Percentiles rank a stretch among this genome's conserved stretches.
Conservation (phyloP, 2,797 vertebrate genomes). For the Lutjanus argentimaculatus region DNA sequence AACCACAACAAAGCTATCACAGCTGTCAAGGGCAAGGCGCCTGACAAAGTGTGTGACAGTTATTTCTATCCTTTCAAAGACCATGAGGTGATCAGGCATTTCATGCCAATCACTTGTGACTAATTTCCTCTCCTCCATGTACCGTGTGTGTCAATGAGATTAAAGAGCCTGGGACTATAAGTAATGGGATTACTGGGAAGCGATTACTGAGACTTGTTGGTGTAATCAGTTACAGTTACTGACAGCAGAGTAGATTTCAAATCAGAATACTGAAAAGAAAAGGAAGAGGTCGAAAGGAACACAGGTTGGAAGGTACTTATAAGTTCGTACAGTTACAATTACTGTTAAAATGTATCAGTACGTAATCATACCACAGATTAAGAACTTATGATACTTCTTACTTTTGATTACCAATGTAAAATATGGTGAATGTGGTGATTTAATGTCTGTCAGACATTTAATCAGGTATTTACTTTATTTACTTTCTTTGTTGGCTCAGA, state of each 20-base stretch:
- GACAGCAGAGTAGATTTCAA: slow-evolving; percentile 9
- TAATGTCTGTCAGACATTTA: too few species aligned
- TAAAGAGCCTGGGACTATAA: slow-evolving; percentile 59
- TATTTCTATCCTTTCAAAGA: slow-evolving; percentile 40
- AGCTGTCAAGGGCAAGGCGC: slow-evolving; percentile 16
- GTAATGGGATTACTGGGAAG: slow-evolving; percentile 62
- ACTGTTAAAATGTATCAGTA: too few species aligned
- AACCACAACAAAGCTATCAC: slow-evolving; percentile 18
- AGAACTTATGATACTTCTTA: too few species aligned
- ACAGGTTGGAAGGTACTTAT: too few species aligned
- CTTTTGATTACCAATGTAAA: too few species aligned
- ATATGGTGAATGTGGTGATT: too few species aligned
- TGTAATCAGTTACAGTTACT: slow-evolving; percentile 56
- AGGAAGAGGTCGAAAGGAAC: too few species aligned
- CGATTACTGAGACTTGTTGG: slow-evolving; percentile 46
- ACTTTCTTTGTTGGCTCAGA: too few species aligned
- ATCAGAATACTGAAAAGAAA: neutral
- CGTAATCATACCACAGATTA: too few species aligned
- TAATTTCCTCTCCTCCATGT: slow-evolving; percentile 65
- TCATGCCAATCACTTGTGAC: slow-evolving; percentile 65
- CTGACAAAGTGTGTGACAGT: slow-evolving; percentile 41
- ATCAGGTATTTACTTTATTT: too few species aligned
- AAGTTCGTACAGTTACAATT: too few species aligned
- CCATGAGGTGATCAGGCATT: slow-evolving; percentile 58
- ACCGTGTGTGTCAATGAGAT: slow-evolving; percentile 60